Base-by-base conservation (phyloP, 1,140 invertebrate genomes). In the Drosophila parabipectinata region DNA sequence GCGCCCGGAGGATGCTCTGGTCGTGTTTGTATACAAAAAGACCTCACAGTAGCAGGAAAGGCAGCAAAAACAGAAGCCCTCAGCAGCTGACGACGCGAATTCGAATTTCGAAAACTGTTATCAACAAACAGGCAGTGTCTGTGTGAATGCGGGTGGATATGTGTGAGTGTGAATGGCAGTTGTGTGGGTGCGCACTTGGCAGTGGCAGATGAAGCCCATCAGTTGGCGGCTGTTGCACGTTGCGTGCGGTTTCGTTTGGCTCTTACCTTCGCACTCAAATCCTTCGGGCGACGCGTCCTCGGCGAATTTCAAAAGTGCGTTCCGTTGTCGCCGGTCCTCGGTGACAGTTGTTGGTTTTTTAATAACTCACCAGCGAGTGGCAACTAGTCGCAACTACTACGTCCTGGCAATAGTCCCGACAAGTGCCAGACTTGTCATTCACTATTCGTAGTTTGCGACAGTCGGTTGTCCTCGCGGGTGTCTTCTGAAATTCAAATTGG, bases 171-270 rank as follows among this genome's bases (percentile, higher is more conserved):
- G 44, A 55, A 52, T 30, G 15, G 41, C 44, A 34, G 8, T 15
- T 57, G 69, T 79, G 58, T 79, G 64, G 41, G 80, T 59, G 74
- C 24, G 41, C 39, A 52, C 59, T 67, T 75, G 71, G 52, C 57
- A 34, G 41, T 66, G 68, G 67, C 73, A 83, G 83, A 88, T 76
- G 74, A 88, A 72, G 44, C 75, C 67, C 76, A 77, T 87, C 83
- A 87, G 83, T 87, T 83, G 79, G 76, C 83, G 83, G 83, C 83
- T 88, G 83, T 87, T 87, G 83, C 83, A 88, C 83, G 83, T 87
- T 57, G 83, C 83, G 83, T 87, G 83, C 79, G 83, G 82, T 87
- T 77, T 82, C 41, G 51, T 52, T 63, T 45, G 44, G 28, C 41
- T 58, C 48, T 69, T 24, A 61, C 54, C 47, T 61, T 34, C 44